Base-by-base conservation (phyloP, 2,888 invertebrate genomes). In the Machimus atricapillus region DNA sequence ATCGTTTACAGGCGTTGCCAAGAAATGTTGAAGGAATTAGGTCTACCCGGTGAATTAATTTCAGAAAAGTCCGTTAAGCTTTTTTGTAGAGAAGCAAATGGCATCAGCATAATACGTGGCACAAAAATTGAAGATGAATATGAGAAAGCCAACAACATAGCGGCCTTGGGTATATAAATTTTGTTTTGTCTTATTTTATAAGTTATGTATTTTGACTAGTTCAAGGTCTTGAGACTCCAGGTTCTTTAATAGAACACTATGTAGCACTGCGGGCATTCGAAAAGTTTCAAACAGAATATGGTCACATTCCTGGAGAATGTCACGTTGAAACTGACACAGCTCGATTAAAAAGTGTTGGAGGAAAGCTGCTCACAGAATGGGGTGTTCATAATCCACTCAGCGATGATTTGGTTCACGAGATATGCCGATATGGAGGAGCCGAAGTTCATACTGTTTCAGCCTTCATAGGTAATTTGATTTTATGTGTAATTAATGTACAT, bases 401-500 rank as follows among this genome's bases (percentile, higher is more conserved):
- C 91, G 99, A 99, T 93, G 98, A 99, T 92, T 96, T 96, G 90
- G 95, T 98, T 43, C 98, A 98, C 92, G 99, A 98, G 93, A 96
- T 98, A 93, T 98, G 97, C 91, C 95, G 98, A 46, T 99, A 97
- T 93, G 99, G 99, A 14, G 98, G 98, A 12, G 95, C 97, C 12
- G 99, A 99, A 93, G 93, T 99, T 88, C 99, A 99, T 92, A 97
- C 98, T 43, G 95, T 99, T 14, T 98, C 99, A 14, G 97, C 99
- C 7, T 97, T 97, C 91, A 93, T 98, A 89, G 96, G 96, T 94
- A 91, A 90, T 88, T 27, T 12, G 4, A 12, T 19, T 19, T 34
- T 8, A 14, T 58, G 40, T 34, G 3, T 12, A 34, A 40, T 43
- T 2, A 46, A 46, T 82, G 14, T 9, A 40, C 8, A 66, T 7